Conservation (phyloP, 2,113 vertebrate species). For the Charina bottae region DNA sequence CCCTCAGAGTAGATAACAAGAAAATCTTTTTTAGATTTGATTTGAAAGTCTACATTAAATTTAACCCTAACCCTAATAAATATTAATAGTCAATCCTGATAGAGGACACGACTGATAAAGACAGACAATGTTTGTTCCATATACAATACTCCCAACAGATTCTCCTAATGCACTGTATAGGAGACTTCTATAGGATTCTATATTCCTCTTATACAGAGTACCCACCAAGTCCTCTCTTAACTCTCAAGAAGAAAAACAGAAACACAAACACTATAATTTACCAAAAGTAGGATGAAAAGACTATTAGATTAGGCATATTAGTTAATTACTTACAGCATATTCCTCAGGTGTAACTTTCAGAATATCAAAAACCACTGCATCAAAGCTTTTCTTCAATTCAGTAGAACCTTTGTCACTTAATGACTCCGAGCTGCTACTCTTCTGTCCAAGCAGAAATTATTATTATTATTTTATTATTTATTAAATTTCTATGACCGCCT, state of each 20-base stretch:
- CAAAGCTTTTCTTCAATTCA: conserved; percentile 97
- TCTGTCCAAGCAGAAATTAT: conserved; percentile 75
- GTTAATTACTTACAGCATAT: conserved; percentile 92
- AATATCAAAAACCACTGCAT: conserved; percentile 97
- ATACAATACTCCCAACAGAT: neutral
- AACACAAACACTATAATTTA: neutral
- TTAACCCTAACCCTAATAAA: neutral
- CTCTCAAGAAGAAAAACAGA: neutral
- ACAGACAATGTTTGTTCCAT: neutral
- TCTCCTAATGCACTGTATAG: neutral
- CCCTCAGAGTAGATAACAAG: neutral
- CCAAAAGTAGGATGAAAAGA: neutral
- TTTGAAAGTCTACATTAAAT: neutral
- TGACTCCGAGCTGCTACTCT: conserved; percentile 97
- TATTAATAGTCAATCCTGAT: neutral
- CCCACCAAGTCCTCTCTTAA: neutral
- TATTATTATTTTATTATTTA: too few species aligned
- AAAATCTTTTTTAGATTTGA: neutral
- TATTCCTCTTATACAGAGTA: neutral
- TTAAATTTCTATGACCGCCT: too few species aligned
- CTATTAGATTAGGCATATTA: neutral
- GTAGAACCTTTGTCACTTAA: conserved; percentile 92
- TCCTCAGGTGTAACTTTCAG: conserved; percentile 97
- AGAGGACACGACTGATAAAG: neutral
- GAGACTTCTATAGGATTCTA: neutral